These are phyloP conservation scores for Lamellibrachia luymesi DNA, from an alignment of 1,140 invertebrate species.

Conservation along the genomic window DNA sequence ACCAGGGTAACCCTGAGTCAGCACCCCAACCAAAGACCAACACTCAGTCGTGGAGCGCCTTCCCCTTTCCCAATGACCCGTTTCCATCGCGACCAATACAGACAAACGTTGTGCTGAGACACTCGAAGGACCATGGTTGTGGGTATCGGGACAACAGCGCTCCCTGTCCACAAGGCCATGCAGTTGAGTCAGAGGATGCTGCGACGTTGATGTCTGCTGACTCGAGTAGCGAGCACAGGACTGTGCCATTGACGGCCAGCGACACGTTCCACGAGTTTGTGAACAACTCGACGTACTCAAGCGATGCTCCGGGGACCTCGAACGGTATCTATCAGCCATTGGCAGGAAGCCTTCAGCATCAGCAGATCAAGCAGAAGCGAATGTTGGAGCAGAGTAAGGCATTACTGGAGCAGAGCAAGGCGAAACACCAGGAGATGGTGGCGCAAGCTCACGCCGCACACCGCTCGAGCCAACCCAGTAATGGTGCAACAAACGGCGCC, in stretches of 20 bases:
- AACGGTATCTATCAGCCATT: neutral
- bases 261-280: conserved; percentile 18
- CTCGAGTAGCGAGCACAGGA: neutral
- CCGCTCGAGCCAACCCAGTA: conserved; percentile 3
- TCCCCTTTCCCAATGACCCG: neutral
- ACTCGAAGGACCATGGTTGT: neutral
- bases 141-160: neutral
- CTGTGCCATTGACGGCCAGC: neutral
- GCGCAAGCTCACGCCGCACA: conserved; percentile 45
- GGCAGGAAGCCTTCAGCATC: neutral
- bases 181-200: too few relatives aligned
- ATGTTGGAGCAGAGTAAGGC: conserved; percentile 28
- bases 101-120: neutral
- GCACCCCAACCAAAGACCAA: neutral
- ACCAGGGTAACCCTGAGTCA: neutral
- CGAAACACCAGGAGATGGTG: conserved; percentile 54
- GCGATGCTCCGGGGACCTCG: neutral
- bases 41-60: neutral
- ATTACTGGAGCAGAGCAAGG: conserved; percentile 49
- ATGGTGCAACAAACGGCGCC: conserved; percentile 6
- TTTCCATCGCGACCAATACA: neutral
- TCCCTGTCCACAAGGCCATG: neutral
- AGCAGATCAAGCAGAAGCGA: conserved; percentile 3
- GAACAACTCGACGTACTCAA: neutral
- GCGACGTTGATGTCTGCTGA: neutral